Evolutionary conservation across 2,113 vertebrate species (phyloP), one percentile per base, ranked within the genome.

Genomic region (Aegithalos caudatus): DNA sequence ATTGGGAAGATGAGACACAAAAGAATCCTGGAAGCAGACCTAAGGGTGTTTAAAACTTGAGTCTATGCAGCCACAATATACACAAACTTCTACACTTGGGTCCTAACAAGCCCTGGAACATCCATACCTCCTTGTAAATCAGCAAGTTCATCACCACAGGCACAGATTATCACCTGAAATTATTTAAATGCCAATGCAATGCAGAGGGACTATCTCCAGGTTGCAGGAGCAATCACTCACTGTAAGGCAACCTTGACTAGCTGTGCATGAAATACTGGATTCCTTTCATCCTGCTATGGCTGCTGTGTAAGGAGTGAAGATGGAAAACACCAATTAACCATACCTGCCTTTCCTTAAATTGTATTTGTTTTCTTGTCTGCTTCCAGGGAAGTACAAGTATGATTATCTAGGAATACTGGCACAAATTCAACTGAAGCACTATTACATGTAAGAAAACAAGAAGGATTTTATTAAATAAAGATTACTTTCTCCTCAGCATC

Each of bases 21-120:
- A 67, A 73, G 48, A 33, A 84, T 24, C 35, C 37, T 42, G 17
- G 38, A 67, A 87, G 40, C 58, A 85, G 40, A 51, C 56, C 25
- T 44, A 42, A 85, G 31, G 7, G 3, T 54, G 57, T 25, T 74
- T 79, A 37, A 61, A 81, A 71, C 33, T 27, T 14, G 40, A 58
- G 14, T 13, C 35, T 67, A 9, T 5, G 23, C 8, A 42, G 8
- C 14, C 2, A 0, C 53, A 67, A 44, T 9, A 29, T 4, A 5
- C 11, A 33, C 33, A 62, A 74, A 38, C 35, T 48, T 51, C 48
- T 77, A 54, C 7, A 4, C n/a, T 83, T 51, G 1, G 16, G 29
- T 48, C 37, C 45, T 71, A 81, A 47, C 24, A 64, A 31, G 24
- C n/a, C 45, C n/a, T 23, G 24, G 70, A 74, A 91, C 19, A 61